phyloP scores from a whole-genome alignment of 2,113 vertebrate species.

The Tetrax tetrax region DNA sequence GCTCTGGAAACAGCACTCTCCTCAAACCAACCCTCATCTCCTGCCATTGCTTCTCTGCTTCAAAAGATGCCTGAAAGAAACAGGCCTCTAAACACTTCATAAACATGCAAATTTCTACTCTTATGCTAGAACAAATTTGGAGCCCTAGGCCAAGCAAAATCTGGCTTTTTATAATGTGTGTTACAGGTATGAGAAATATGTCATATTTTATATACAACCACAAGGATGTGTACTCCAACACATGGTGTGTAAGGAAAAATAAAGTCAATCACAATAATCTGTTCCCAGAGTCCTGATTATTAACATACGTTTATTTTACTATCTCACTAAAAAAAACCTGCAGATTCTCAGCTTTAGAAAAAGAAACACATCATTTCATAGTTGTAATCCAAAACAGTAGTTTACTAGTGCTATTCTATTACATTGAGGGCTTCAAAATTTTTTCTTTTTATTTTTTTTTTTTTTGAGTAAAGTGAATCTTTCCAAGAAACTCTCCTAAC shows the following conservation, averaged over 20 bases:
- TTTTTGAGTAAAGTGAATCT: not conserved
- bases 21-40: not conserved
- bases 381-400: not conserved
- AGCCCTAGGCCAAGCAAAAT: not conserved
- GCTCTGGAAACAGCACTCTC: not conserved
- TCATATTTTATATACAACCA: not conserved
- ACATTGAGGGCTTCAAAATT: not conserved
- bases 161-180: not conserved
- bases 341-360: not conserved
- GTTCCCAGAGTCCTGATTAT: not conserved
- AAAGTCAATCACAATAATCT: not conserved
- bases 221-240: not conserved
- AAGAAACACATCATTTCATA: not conserved
- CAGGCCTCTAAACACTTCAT: not conserved
- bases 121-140: not conserved
- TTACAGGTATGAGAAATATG: not conserved
- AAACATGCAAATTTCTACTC: not conserved
- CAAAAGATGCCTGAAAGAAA: not conserved
- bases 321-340: not conserved
- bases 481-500: not conserved
- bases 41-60: not conserved
- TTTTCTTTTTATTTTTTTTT: no score
- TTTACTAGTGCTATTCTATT: not conserved
- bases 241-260: not conserved
- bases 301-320: not conserved